Conservation (phyloP, 2,113 vertebrate genomes). For the Anser cygnoides region DNA sequence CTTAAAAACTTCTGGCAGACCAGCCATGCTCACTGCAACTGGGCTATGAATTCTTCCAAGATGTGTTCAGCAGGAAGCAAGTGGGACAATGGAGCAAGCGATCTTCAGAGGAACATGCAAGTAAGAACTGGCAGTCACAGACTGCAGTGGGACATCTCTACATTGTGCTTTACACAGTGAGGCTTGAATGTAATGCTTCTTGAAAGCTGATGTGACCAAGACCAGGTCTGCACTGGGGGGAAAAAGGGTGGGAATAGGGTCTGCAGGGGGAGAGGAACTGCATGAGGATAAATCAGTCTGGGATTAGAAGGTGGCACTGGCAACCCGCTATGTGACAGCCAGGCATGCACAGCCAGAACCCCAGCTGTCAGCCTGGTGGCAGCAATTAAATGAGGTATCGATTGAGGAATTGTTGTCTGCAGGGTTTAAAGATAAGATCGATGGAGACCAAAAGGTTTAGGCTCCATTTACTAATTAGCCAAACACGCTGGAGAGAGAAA, state of each 20-base stretch:
- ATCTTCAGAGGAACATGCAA: neutral
- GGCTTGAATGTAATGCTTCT: neutral
- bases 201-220: neutral
- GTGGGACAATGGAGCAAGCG: neutral
- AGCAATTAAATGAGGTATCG: constrained; percentile 75
- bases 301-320: constrained; percentile 57
- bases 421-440: constrained; percentile 69
- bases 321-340: constrained; percentile 50
- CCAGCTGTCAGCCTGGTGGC: constrained; percentile 71
- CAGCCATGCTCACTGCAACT: neutral
- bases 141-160: neutral
- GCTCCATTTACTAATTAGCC: constrained; percentile 68
- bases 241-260: neutral
- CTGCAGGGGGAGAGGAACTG: neutral
- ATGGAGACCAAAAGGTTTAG: constrained; percentile 71
- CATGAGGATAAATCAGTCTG: constrained; percentile 42
- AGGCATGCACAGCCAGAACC: constrained; percentile 29
- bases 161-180: neutral
- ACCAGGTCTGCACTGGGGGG: neutral
- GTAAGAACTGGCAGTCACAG: neutral
- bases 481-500: constrained; percentile 11
- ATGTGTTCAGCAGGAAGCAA: neutral
- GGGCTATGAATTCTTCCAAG: neutral
- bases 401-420: constrained; percentile 74
- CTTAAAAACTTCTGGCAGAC: neutral